Base-by-base conservation (phyloP, 1,140 invertebrate genomes). In the Drosophila auraria region DNA sequence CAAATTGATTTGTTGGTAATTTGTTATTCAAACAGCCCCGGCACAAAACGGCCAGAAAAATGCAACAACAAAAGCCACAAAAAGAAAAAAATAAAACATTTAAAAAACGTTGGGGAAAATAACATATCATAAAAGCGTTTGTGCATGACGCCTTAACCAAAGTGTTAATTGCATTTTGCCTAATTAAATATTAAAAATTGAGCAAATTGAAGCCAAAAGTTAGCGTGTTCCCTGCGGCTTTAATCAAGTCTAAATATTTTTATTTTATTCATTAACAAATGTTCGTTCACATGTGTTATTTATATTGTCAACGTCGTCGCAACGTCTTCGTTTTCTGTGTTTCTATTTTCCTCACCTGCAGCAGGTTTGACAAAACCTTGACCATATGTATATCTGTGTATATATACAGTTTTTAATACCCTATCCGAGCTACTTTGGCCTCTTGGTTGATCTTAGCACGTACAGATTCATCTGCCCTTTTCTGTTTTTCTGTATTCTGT, bases 1-100 rank as follows among this genome's bases (percentile, higher is more conserved):
- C 82, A 87, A 87, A 73, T 84, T 89, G 86, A 89, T 89, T 89
- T 79, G 86, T 82, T 81, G 78, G 73, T 79, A 89, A 90, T 90
- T 89, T 89, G 74, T 84, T 90, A 89, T 90, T 84, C 84, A 87
- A 87, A 87, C 71, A 86, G 69, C 51, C 27, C 73, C 49, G 57
- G 57, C 65, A 60, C 63, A 62, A 80, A 80, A 66, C 74, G 69
- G 62, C 51, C 65, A 65, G 69, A 69, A 81, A 73, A 79, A 80
- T 87, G 84, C 84, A 87, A 72, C 61, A 70, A 78, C 12, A 38
- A 38, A 36, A 23, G 20, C 40, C 20, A 54, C 20, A 33, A 58
- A 42, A 25, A 54, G 0, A 60, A 54, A 61, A 63, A 70, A 59
- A n/a, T n/a, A 20, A 20, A 20, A 20, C 20, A 20, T 20, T 56